Base-by-base conservation (phyloP, 2,888 invertebrate species). In the Pseudoips prasinana region DNA sequence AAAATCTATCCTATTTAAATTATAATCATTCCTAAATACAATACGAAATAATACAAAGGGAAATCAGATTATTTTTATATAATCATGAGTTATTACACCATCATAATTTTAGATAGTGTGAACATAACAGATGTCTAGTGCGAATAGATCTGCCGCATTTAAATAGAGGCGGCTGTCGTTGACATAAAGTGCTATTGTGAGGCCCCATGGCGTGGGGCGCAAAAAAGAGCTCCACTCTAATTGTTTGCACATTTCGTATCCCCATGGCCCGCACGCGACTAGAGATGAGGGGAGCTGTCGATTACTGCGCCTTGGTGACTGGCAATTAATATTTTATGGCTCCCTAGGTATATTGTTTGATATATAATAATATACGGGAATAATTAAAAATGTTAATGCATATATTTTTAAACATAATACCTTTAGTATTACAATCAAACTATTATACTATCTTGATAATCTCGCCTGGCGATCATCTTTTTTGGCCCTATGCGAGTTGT, bases 211-310 rank as follows among this genome's bases (percentile, higher is more conserved):
- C 38, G 46, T 53, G 62, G 71, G 59, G 65, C 64, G 64, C 71
- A 77, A 82, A 82, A 79, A 83, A 80, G 72, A 70, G 71, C 75
- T 73, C 76, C 35, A 62, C 73, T 70, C 76, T 84, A 84, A 86
- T 87, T 87, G 87, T 87, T 87, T 86, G 87, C 84, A 80, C 87
- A 84, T 86, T 87, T 86, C 61, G 63, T 75, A n/a, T 64, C 71
- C 75, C 69, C 53, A 36, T 47, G 64, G 56, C 58, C 57, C 64
- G 61, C 69, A 61, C 63, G 60, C 61, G 58, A 48, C 32, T 40
- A 53, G 55, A 48, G 50, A n/a, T n/a, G n/a, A 54, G 49, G 59
- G 48, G 49, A 14, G 8, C 10, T 25, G 47, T 32, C 40, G 35
- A 46, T 51, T 20, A 47, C 46, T 51, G 18, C 32, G 45, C 11